These are phyloP conservation scores for Amphipyra tragopoginis DNA, from an alignment of 2,888 invertebrate genomes.

Conservation along the genomic window DNA sequence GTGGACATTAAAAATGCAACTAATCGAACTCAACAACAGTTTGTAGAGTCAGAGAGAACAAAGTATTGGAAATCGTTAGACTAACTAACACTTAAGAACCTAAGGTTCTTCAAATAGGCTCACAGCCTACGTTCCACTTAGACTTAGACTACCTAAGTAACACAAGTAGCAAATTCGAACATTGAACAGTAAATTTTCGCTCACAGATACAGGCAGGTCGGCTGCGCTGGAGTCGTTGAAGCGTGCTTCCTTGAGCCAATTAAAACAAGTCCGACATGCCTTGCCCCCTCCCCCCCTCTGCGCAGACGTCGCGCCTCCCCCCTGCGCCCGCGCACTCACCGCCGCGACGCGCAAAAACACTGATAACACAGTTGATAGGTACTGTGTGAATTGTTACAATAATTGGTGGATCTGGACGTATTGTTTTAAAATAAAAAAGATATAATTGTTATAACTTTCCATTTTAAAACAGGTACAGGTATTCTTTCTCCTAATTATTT, in stretches of 20 bases:
- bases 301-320: constrained; percentile 17
- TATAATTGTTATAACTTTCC: too few species aligned
- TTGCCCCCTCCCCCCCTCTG: constrained; percentile 45
- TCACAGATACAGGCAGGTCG: constrained; percentile 54
- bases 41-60: not conserved
- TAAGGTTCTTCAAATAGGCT: not conserved
- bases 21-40: not conserved
- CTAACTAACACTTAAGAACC: not conserved
- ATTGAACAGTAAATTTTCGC: constrained; percentile 59
- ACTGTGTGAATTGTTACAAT: constrained; percentile 30
- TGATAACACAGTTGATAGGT: constrained; percentile 64
- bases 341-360: constrained; percentile 66
- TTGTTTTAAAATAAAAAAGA: not conserved
- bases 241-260: constrained; percentile 84
- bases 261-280: constrained; percentile 72
- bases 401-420: constrained; percentile 7
- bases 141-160: constrained; percentile 5
- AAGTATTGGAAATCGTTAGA: not conserved
- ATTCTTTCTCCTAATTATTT: too few species aligned
- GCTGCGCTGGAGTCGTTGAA: constrained; percentile 74
- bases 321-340: constrained; percentile 37
- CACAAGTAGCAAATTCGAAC: constrained; percentile 41
- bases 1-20: not conserved
- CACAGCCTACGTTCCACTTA: not conserved
- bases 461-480: too few species aligned